Evolutionary conservation across 2,888 invertebrate genomes (phyloP), one percentile per base, ranked within the genome.

Genomic region (Syritta pipiens): DNA sequence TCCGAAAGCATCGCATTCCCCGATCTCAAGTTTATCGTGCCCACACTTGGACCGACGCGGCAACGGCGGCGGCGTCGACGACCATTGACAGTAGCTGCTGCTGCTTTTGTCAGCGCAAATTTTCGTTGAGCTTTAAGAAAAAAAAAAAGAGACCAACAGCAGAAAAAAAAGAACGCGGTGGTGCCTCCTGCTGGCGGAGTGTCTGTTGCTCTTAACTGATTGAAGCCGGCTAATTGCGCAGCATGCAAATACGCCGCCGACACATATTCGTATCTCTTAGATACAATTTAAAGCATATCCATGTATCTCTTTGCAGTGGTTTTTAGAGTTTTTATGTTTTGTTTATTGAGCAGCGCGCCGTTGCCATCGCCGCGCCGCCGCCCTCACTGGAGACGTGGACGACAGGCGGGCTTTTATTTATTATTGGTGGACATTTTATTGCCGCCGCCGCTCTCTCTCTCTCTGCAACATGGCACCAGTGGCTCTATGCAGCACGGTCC

Each of bases 351-450:
- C 51, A 32, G n/a, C n/a, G n/a, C n/a, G n/a, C 44, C 32, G 30
- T 26, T 20, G 65, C 53, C 59, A 55, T 49, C 74, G 49, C 72
- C 53, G 49, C 20, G 9, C 24, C n/a, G 17, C 67, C 63, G 62
- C 65, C 65, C 60, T 53, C 77, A 48, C 65, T 59, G 10, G 59
- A n/a, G n/a, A n/a, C n/a, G n/a, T n/a, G n/a, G n/a, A n/a, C n/a
- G n/a, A n/a, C n/a, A n/a, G n/a, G 40, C 17, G 44, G 55, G 59
- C 65, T 72, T 51, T 74, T 79, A 79, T 79, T 79, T 79, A 79
- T 79, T 79, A 62, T 74, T 79, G 62, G 67, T 67, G 67, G 67
- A 74, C 62, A 79, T 60, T 79, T 79, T 79, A 79, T 79, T 74
- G 60, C 67, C 55, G 32, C 74, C n/a, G n/a, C n/a, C n/a, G n/a